Conservation (phyloP, 2,888 invertebrate genomes). For the Lasioglossum figueresi region DNA sequence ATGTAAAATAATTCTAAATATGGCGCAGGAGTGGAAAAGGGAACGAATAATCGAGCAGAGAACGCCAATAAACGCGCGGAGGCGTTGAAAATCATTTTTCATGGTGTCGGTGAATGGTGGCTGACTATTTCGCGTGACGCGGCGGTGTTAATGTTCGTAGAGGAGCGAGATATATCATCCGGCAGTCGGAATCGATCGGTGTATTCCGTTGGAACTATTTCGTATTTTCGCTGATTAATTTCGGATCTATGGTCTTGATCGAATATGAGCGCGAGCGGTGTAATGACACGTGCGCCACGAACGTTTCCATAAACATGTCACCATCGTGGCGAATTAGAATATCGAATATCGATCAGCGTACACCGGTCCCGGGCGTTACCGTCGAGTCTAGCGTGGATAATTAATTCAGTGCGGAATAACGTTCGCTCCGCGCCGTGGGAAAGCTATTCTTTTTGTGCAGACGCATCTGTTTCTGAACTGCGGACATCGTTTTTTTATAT, state of each 20-base stretch:
- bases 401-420: conserved; percentile 51
- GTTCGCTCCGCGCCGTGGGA: conserved; percentile 21
- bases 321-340: conserved; percentile 58
- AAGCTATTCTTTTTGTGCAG: conserved; percentile 3
- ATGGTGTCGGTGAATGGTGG: background rate
- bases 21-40: background rate
- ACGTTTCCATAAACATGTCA: conserved; percentile 64
- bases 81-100: background rate
- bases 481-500: background rate
- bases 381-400: conserved; percentile 47
- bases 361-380: conserved; percentile 29
- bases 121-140: background rate
- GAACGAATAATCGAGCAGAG: background rate
- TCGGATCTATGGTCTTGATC: conserved; percentile 18
- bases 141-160: background rate
- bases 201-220: background rate
- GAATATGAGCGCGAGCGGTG: conserved; percentile 38
- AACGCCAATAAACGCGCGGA: background rate
- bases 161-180: background rate
- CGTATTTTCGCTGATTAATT: conserved; percentile 46
- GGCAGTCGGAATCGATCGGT: background rate
- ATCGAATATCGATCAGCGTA: conserved; percentile 63
- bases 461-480: background rate
- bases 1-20: background rate
- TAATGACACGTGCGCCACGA: conserved; percentile 43